Conservation (phyloP, 2,888 invertebrate species). For the Lypha dubia region DNA sequence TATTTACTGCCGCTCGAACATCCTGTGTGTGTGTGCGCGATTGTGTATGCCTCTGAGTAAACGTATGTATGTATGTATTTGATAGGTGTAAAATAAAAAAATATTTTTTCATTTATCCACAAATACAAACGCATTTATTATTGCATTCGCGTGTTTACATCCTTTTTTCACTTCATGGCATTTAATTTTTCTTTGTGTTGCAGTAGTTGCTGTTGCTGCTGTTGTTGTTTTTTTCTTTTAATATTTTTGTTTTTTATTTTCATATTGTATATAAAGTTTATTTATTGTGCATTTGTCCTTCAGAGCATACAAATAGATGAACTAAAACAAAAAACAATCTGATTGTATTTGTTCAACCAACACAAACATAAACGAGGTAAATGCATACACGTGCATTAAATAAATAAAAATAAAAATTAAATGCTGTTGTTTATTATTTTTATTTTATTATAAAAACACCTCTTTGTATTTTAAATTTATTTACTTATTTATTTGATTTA, state of each 20-base stretch:
- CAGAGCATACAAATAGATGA: constrained; percentile 44
- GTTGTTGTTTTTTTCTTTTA: too few relatives aligned
- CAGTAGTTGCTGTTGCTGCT: constrained; percentile 26
- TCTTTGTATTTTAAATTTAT: constrained; percentile 45
- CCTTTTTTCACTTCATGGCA: constrained; percentile 46
- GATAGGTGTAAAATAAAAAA: constrained; percentile 30
- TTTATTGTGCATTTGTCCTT: constrained; percentile 70
- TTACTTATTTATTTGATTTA: constrained; percentile 30
- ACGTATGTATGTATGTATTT: not conserved
- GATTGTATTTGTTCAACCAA: constrained; percentile 41
- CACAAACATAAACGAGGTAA: constrained; percentile 36
- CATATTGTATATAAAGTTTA: constrained; percentile 67
- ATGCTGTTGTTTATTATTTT: constrained; percentile 35
- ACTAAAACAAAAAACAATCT: not conserved
- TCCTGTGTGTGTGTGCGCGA: not conserved
- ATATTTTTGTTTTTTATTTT: constrained; percentile 14
- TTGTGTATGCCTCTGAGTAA: not conserved
- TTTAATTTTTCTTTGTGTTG: constrained; percentile 51
- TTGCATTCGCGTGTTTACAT: constrained; percentile 70
- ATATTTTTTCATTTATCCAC: constrained; percentile 31
- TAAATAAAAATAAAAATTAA: constrained; percentile 41
- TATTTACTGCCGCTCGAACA: constrained; percentile 46
- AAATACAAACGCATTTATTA: constrained; percentile 63
- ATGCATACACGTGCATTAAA: constrained; percentile 17
- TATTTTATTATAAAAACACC: constrained; percentile 38